Base-by-base conservation (phyloP, 2,888 invertebrate species). In the Hirtodrosophila trivittata region DNA sequence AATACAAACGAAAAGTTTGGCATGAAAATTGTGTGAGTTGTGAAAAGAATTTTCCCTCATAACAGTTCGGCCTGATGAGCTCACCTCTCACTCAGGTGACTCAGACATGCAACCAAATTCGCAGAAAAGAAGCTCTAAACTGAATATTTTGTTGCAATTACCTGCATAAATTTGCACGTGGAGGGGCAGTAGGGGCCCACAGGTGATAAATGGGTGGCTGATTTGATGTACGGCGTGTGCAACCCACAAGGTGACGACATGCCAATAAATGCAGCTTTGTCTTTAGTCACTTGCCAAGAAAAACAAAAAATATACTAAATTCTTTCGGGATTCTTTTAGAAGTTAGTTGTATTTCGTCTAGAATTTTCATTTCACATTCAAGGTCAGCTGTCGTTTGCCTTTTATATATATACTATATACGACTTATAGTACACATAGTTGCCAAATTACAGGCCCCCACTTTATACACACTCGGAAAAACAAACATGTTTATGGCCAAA, bases 301-400 rank as follows among this genome's bases (percentile, higher is more conserved):
- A 51, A 41, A 51, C 50, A 46, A 0, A 26, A n/a, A 5, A 45
- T 47, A 52, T 33, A 33, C 12, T 2, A 33, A 33, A 13, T 30
- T 3, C 2, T 33, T 35, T 41, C 42, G 1, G 43, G 26, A 12
- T 18, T 9, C 6, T 26, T 46, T 52, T 37, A 38, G 5, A 21
- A 42, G 41, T 63, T 28, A 28, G 45, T 54, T 46, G 35, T 43
- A 30, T 42, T 74, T 74, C 49, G 43, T 46, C 46, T 57, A 33
- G 64, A 68, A 77, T 74, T 75, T 75, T 77, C 78, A 69, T 75
- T 75, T 77, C 78, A 74, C 58, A 59, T 74, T 69, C 70, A 75
- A 75, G 78, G 75, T 74, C 75, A 21, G 2, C 2, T 21, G 18
- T 21, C 18, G 30, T 47, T 16, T 66, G 54, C 32, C 39, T 26